Base-by-base conservation (phyloP, 2,888 invertebrate genomes). In the Sphinx pinastri region DNA sequence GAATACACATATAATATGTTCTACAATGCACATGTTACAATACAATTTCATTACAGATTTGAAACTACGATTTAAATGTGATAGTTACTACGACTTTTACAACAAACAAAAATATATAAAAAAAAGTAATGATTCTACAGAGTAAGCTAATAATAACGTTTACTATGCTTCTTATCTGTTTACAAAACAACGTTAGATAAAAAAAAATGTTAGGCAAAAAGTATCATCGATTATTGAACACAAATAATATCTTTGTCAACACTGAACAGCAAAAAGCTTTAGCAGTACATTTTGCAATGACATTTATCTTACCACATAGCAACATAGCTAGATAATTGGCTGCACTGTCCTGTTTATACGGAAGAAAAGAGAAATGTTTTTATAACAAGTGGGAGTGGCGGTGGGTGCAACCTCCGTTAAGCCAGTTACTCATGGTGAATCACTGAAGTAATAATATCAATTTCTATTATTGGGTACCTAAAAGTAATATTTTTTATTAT, bases 1-100 rank as follows among this genome's bases (percentile, higher is more conserved):
- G 49, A 71, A 74, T 55, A 68, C 66, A 68, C 70, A 68, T 69
- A 68, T 45, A 52, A 25, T 63, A 49, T 13, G 5, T 49, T 49
- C 7, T 63, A 12, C 13, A 49, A 49, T 14, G 49, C 49, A 19
- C 55, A 2, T 55, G 13, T 49, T 63, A 19, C 19, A 13, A 63
- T 13, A 19, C 13, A 14, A 13, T 13, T 49, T 16, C n/a, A 12
- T 47, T n/a, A 19, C 19, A 60, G n/a, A 12, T 38, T 8, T 60
- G 38, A 38, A 38, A 38, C 38, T 38, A 38, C 38, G 38, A 38
- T 38, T 38, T 8, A 5, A 38, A 38, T 8, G 5, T 38, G 38
- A 38, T 2, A 1, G 38, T 38, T 38, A 38, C 38, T 38, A 38
- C 38, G 38, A 38, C 38, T 38, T 38, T 38, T 38, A 2, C 38